phyloP scores from a whole-genome alignment of 1,140 invertebrate genomes.

The Sipha flava region DNA sequence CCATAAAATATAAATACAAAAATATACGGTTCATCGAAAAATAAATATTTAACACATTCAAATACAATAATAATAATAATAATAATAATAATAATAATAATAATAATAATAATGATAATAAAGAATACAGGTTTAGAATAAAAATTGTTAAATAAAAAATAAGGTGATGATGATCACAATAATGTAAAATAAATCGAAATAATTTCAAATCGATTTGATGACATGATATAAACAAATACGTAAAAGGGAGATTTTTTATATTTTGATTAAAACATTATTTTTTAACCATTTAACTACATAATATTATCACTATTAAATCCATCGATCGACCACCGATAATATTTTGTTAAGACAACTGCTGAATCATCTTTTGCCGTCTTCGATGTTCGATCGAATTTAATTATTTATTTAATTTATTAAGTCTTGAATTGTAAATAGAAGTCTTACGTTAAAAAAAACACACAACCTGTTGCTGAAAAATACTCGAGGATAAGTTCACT shows the following conservation, averaged over 20 bases:
- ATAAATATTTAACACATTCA: slow-evolving; percentile 13
- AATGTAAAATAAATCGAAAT: neutral
- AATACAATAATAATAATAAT: neutral
- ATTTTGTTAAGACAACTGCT: too few relatives aligned
- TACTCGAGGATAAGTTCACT: too few relatives aligned
- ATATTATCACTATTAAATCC: too few relatives aligned
- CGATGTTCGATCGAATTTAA: too few relatives aligned
- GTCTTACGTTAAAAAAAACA: neutral
- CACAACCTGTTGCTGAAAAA: neutral
- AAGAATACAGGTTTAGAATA: neutral
- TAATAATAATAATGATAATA: neutral
- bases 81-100: neutral
- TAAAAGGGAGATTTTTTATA: neutral
- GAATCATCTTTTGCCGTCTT: too few relatives aligned
- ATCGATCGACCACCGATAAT: neutral
- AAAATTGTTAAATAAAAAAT: neutral
- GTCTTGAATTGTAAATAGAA: neutral
- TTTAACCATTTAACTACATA: too few relatives aligned
- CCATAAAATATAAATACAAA: slow-evolving; percentile 8
- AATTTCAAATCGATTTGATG: neutral
- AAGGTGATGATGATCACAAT: neutral
- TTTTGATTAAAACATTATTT: neutral
- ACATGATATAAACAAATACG: neutral
- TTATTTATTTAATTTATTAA: too few relatives aligned
- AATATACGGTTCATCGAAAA: neutral